These are phyloP conservation scores for Neoarius graeffei DNA, from an alignment of 2,113 vertebrate species.

Conservation along the genomic window DNA sequence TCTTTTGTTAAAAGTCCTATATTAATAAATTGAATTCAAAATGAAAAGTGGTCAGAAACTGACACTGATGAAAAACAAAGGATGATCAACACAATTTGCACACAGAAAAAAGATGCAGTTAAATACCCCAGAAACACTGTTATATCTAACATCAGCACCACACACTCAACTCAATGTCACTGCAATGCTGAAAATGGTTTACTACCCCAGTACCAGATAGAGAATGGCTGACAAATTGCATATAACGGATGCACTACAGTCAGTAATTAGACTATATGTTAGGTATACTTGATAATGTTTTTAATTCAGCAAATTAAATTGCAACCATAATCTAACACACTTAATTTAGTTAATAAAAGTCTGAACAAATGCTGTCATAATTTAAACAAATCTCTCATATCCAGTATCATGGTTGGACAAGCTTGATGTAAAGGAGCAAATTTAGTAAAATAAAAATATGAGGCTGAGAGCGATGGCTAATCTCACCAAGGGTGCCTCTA, in stretches of 20 bases:
- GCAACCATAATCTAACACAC: not conserved
- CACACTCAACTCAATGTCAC: not conserved
- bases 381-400: not conserved
- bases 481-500: slow-evolving; percentile 65
- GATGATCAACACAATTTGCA: not conserved
- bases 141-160: not conserved
- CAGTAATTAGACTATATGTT: not conserved
- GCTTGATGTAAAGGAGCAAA: not conserved
- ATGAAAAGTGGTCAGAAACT: not conserved
- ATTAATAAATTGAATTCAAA: not conserved
- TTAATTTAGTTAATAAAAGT: not conserved
- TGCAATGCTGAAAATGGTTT: not conserved
- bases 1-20: not conserved
- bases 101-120: not conserved
- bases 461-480: not conserved
- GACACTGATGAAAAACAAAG: not conserved
- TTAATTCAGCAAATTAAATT: not conserved
- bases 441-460: not conserved
- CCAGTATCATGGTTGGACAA: not conserved
- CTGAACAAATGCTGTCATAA: not conserved
- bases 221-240: not conserved
- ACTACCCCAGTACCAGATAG: not conserved
- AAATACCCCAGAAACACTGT: not conserved
- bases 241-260: not conserved
- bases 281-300: not conserved